Evolutionary conservation across 2,113 vertebrate genomes (phyloP).

Genomic region (Otolemur garnettii): DNA sequence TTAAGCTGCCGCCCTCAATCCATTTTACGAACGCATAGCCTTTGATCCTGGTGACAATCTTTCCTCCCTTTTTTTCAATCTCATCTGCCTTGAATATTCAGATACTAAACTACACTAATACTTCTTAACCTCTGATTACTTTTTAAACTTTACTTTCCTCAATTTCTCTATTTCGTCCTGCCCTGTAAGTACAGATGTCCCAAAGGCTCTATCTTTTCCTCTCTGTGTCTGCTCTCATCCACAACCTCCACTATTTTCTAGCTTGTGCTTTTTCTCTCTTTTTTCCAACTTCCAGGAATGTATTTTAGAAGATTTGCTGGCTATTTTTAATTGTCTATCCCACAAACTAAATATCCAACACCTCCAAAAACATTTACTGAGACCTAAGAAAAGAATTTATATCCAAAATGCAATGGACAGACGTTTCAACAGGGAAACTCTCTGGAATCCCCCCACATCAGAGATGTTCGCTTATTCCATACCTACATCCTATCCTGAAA

Average conservation of each 20-base stretch:
- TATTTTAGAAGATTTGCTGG: neutral
- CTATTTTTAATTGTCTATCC: neutral
- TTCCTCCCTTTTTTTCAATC: neutral
- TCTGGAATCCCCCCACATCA: neutral
- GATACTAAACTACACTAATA: neutral
- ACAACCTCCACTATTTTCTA: neutral
- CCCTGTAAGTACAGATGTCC: neutral
- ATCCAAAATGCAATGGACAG: constrained; percentile 14
- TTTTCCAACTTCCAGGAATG: neutral
- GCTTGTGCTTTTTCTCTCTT: neutral
- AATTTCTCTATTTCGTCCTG: neutral
- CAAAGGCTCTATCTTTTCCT: neutral
- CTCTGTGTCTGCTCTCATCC: neutral
- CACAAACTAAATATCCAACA: neutral
- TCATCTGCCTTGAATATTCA: neutral
- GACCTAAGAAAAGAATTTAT: neutral
- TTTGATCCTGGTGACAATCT: neutral
- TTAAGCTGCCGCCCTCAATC: neutral
- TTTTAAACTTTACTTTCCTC: neutral
- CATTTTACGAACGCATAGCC: neutral
- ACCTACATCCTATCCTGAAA: neutral
- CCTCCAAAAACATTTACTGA: neutral
- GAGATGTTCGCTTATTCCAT: neutral
- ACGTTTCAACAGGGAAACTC: neutral
- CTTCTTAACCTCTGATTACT: neutral